Base-by-base conservation (phyloP, 2,888 invertebrate genomes). In the Cheilosia impressa region DNA sequence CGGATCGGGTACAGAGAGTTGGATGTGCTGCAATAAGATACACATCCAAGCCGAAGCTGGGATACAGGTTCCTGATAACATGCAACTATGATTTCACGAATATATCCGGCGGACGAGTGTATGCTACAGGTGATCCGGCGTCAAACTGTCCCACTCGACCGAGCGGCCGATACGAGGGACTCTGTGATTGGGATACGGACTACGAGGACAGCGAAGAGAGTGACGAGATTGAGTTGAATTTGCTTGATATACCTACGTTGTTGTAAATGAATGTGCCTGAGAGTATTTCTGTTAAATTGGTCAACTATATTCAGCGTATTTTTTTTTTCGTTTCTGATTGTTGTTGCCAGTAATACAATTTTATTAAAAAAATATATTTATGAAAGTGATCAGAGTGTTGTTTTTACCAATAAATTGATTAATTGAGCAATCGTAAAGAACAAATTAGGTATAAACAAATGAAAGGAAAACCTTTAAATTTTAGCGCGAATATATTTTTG, bases 11-110 rank as follows among this genome's bases (percentile, higher is more conserved):
- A 0, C 90, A 90, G 75, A 89, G 90, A 27, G 90, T 92, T 10
- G 92, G 92, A 7, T 92, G 92, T 87, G 91, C 91, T 7, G 90
- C 89, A 1, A 88, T 91, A 3, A 88, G 89, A 15, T 91, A 89
- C 75, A 76, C 87, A 9, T 45, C 87, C 6, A 73, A 78, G 9
- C 57, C 66, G 1, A 41, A 62, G n/a, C 77, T 87, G n/a, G 77
- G 82, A 34, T 75, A 73, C 19, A 87, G 89, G 7, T 90, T 91
- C 27, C 75, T 91, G 47, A 88, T 92, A 85, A 91, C 92, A 1
- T 92, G 92, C 82, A 92, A 92, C 72, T 92, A 92, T 71, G 91
- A 92, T 78, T 91, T 88, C 58, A 90, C 89, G 22, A 92, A 91
- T 60, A 88, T 92, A n/a, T 88, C 88, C n/a, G 87, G 85, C 2